Conservation (phyloP, 2,888 invertebrate genomes). For the Megamerina dolium region DNA sequence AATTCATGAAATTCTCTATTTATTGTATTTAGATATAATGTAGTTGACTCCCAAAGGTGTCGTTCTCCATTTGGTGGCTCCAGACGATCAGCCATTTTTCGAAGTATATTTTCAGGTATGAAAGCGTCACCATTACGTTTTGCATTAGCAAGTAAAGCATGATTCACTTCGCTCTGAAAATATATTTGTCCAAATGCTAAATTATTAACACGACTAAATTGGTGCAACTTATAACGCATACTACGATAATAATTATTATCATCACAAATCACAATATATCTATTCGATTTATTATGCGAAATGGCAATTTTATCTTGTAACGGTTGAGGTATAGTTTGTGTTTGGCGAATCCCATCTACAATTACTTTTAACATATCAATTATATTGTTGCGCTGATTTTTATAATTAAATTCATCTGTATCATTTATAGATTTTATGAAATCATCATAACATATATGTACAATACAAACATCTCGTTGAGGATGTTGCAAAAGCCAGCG, state of each 20-base stretch:
- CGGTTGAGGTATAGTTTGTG: neutral
- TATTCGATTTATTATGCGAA: constrained; percentile 5
- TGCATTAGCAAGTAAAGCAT: constrained; percentile 27
- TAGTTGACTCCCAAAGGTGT: constrained; percentile 30
- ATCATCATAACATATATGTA: constrained; percentile 42
- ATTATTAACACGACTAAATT: constrained; percentile 26
- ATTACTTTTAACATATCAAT: constrained; percentile 21
- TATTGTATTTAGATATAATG: constrained; percentile 16
- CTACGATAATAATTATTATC: constrained; percentile 46
- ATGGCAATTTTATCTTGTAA: neutral
- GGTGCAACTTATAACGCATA: constrained; percentile 42
- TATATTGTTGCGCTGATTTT: constrained; percentile 27
- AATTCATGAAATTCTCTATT: neutral
- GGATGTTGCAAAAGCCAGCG: constrained; percentile 22
- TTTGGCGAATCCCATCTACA: constrained; percentile 17
- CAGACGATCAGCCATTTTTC: constrained; percentile 32
- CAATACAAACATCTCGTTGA: constrained; percentile 21
- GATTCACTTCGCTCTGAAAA: constrained; percentile 21
- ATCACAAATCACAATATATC: constrained; percentile 38
- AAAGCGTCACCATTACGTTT: constrained; percentile 15
- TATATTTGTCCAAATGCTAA: constrained; percentile 36
- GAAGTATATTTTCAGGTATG: constrained; percentile 29
- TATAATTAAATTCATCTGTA: constrained; percentile 16
- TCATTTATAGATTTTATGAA: constrained; percentile 15
- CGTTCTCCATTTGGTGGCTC: constrained; percentile 26